Evolutionary conservation across 2,113 vertebrate species (phyloP).

Genomic region (Ciconia boyciana): DNA sequence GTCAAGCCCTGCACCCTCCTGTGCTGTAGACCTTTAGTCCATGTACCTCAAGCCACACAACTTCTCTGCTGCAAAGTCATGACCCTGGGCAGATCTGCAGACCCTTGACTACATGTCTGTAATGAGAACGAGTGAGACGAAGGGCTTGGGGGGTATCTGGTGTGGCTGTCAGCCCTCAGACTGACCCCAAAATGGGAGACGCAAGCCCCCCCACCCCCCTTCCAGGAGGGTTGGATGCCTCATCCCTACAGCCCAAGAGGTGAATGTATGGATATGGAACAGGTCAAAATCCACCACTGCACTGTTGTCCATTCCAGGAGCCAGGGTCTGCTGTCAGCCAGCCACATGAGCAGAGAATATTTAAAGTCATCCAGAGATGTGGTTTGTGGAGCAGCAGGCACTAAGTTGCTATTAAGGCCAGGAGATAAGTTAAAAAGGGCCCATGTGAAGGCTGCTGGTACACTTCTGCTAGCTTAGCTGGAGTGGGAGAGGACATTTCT

Average conservation of each 20-base stretch:
- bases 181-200: neutral
- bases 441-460: neutral
- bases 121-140: accelerated
- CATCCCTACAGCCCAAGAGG: neutral
- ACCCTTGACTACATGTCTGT: accelerated
- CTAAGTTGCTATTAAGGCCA: neutral
- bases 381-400: neutral
- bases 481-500: neutral
- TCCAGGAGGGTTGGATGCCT: neutral
- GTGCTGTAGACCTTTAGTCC: neutral
- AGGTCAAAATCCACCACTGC: neutral
- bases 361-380: neutral
- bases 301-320: neutral
- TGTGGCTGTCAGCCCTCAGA: neutral
- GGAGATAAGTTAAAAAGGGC: neutral
- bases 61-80: neutral
- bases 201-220: neutral
- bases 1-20: neutral
- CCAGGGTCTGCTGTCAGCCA: neutral
- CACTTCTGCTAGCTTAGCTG: neutral
- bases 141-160: neutral
- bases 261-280: neutral
- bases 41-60: neutral
- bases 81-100: neutral
- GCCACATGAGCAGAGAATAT: neutral